Percentiles rank a stretch among this genome's conserved stretches.
Conservation (phyloP, 1,140 invertebrate genomes). For the Conus ventricosus region DNA sequence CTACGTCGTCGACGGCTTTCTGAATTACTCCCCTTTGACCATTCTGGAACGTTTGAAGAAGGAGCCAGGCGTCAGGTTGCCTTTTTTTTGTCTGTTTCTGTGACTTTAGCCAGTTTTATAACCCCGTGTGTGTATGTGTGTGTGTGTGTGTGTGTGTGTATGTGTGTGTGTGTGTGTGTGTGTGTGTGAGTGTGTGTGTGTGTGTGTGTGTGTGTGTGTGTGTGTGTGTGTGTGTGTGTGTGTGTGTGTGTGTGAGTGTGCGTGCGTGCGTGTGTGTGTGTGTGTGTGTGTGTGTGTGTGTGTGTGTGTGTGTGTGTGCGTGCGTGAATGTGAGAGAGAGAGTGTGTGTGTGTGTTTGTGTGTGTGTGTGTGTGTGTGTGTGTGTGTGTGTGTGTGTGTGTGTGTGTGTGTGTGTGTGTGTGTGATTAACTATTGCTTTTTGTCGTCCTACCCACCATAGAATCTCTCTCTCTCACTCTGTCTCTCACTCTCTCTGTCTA, state of each 20-base stretch:
- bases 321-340: too few species aligned
- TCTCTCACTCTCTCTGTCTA: background rate
- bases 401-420: too few species aligned
- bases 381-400: too few species aligned
- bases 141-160: background rate
- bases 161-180: slow-evolving; percentile 13
- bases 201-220: background rate
- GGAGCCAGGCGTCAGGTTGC: slow-evolving; percentile 47
- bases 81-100: background rate
- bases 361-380: too few species aligned
- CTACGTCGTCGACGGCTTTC: slow-evolving; percentile 66
- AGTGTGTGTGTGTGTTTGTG: too few species aligned
- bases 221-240: slow-evolving; percentile 15
- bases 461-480: background rate
- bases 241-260: background rate
- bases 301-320: too few species aligned
- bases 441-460: too few species aligned
- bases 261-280: background rate
- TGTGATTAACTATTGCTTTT: too few species aligned
- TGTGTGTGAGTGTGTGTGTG: slow-evolving; percentile 4
- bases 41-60: slow-evolving; percentile 51
- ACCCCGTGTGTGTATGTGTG: background rate
- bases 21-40: slow-evolving; percentile 61
- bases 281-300: too few species aligned
- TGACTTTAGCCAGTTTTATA: background rate